A percentile compares a stretch with the other conserved stretches of the same genome.
Conservation (phyloP, 37 sponge, comb jelly and placozoan species). For the Spongilla lacustris region DNA sequence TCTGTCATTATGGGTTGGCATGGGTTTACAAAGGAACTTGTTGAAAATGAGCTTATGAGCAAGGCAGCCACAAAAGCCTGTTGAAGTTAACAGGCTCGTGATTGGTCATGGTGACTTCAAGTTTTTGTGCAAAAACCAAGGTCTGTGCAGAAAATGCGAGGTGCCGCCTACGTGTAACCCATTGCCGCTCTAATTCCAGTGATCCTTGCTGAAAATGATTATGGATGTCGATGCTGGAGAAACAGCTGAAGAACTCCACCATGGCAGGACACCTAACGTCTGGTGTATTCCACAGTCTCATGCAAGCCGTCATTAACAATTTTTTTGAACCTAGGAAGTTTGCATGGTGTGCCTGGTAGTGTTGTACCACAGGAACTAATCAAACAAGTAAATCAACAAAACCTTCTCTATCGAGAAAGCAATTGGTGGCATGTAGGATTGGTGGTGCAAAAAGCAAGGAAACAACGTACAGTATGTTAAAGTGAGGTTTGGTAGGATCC, state of each 20-base stretch:
- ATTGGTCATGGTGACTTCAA: not conserved
- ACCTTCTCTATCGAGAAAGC: too few species aligned
- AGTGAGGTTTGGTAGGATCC: too few species aligned
- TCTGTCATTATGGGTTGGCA: not conserved
- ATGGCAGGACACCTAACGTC: too few species aligned
- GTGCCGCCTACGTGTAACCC: not conserved
- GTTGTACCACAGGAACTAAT: too few species aligned
- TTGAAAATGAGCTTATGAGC: not conserved
- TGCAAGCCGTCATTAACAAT: too few species aligned
- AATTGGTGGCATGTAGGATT: too few species aligned
- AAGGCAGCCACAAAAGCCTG: not conserved
- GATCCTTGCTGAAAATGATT: not conserved
- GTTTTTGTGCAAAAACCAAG: not conserved
- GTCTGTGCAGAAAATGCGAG: not conserved
- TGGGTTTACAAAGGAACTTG: not conserved
- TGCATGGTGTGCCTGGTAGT: too few species aligned
- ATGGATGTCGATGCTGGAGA: slow-evolving; percentile 1
- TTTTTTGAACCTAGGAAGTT: too few species aligned
- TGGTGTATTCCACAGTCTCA: too few species aligned
- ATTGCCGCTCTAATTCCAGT: not conserved
- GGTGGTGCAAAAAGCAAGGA: too few species aligned
- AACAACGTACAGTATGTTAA: too few species aligned
- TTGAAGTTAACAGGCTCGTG: not conserved
- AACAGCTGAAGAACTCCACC: not conserved
- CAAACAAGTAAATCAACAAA: too few species aligned